Evolutionary conservation across 2,888 invertebrate genomes (phyloP).

Genomic region (Hydrotaea cyrtoneurina): DNA sequence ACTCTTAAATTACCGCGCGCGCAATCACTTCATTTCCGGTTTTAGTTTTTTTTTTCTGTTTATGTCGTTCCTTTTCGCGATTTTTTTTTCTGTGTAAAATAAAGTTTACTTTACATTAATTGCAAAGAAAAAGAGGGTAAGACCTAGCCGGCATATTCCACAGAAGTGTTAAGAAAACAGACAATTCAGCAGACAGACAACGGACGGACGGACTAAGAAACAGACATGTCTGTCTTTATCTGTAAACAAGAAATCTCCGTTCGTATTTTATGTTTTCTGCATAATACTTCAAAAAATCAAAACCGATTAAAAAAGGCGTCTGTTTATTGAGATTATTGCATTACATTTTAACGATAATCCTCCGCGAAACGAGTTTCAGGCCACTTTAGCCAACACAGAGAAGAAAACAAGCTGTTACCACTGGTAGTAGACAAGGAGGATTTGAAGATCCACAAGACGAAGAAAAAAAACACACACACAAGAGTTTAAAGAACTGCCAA

Average conservation of each 20-base stretch:
- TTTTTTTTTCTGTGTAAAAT: neutral
- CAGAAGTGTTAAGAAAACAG: slow-evolving; percentile 43
- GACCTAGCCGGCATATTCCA: neutral
- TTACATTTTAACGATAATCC: slow-evolving; percentile 26
- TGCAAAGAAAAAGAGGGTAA: slow-evolving; percentile 17
- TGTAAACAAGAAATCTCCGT: slow-evolving; percentile 21
- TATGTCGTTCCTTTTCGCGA: neutral
- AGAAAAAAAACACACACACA: no score
- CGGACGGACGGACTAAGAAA: neutral
- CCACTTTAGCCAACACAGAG: neutral
- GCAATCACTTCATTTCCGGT: slow-evolving; percentile 36
- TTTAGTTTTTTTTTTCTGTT: neutral
- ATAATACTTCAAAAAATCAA: slow-evolving; percentile 15
- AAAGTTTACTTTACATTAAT: slow-evolving; percentile 12
- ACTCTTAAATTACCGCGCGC: neutral
- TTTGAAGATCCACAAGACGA: neutral
- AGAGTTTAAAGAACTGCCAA: neutral
- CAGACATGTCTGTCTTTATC: slow-evolving; percentile 14
- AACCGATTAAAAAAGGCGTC: slow-evolving; percentile 31
- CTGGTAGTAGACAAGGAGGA: slow-evolving; percentile 3
- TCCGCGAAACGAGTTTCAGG: slow-evolving; percentile 16
- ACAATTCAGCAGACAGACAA: slow-evolving; percentile 21
- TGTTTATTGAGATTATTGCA: slow-evolving; percentile 35
- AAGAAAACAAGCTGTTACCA: neutral
- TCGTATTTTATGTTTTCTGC: slow-evolving; percentile 2